Evolutionary conservation across 2,113 vertebrate genomes (phyloP), one percentile per base, ranked within the genome.

Genomic region (Mirza zaza): DNA sequence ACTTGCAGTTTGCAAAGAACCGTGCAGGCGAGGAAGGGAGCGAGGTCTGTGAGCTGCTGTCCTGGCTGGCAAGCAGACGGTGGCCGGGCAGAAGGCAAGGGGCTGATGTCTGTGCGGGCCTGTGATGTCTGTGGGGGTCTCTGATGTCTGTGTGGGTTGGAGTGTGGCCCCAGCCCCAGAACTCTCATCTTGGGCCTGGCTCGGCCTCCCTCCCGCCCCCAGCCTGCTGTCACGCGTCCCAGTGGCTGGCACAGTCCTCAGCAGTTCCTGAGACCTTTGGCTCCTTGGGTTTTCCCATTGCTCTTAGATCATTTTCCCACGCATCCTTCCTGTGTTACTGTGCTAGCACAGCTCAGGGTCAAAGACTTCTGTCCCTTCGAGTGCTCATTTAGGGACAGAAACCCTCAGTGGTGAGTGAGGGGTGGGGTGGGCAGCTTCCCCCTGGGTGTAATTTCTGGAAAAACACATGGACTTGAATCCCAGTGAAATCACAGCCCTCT

Each of bases 401-500:
- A 68, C 29, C 65, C 88, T 97, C 34, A 34, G 45, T 42, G 63
- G 83, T 57, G 83, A 86, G 45, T 18, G 17, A 45, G 42, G 70
- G 42, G 48, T 27, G 52, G 79, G 76, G 79, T 52, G 39, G 57
- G 61, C 57, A 84, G 70, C 52, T 52, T 92, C 81, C 32, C 68
- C 63, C 77, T 87, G 95, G 93, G 92, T 87, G 52, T 88, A 87
- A 92, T 94, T 97, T 94, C 87, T 92, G 95, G 97, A 97, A 97
- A 90, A 95, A 59, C 92, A 96, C 68, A 94, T 52, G 81, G 71
- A 87, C 73, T 94, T 68, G 45, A 48, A 39, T 91, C 84, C 82
- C 90, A 75, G 85, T 17, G 85, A 84, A 71, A 57, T 81, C 42
- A 77, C 27, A 95, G 48, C 59, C 48, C 52, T 90, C 85, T 71